Conservation (phyloP, 2,797 vertebrate species). For the Adelosebastes latens region DNA sequence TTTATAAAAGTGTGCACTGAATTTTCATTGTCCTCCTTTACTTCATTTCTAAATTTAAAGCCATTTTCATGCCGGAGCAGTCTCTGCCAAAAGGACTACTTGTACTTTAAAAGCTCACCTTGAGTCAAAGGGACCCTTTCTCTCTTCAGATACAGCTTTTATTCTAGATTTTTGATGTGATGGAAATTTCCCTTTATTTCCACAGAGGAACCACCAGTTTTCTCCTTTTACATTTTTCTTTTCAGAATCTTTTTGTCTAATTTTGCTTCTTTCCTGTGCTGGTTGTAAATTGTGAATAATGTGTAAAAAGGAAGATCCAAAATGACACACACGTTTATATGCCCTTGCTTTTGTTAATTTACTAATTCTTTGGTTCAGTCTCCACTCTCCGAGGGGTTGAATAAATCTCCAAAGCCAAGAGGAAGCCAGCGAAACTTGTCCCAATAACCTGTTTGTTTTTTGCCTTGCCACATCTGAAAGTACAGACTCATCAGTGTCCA, state of each 20-base stretch:
- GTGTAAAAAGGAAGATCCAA: background rate
- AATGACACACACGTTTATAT: too few relatives aligned
- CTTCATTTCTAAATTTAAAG: background rate
- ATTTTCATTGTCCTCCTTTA: background rate
- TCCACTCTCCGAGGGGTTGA: background rate
- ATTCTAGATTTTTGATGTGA: background rate
- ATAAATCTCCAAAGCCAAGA: background rate
- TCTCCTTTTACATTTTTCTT: background rate
- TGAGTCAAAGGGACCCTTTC: background rate
- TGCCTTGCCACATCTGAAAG: background rate
- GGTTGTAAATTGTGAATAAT: background rate
- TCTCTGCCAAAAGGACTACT: background rate
- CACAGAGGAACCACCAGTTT: background rate
- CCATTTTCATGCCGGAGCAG: background rate
- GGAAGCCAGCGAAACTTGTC: background rate
- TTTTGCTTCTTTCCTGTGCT: background rate
- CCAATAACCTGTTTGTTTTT: background rate
- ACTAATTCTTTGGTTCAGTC: background rate
- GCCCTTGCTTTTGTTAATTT: background rate
- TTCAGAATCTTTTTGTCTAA: background rate
- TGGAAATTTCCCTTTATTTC: background rate
- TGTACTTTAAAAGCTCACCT: background rate
- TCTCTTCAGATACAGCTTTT: background rate
- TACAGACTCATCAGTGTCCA: background rate
- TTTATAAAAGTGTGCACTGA: background rate